Evolutionary conservation across 1,140 invertebrate species (phyloP).

Genomic region (Pomacea maculata): DNA sequence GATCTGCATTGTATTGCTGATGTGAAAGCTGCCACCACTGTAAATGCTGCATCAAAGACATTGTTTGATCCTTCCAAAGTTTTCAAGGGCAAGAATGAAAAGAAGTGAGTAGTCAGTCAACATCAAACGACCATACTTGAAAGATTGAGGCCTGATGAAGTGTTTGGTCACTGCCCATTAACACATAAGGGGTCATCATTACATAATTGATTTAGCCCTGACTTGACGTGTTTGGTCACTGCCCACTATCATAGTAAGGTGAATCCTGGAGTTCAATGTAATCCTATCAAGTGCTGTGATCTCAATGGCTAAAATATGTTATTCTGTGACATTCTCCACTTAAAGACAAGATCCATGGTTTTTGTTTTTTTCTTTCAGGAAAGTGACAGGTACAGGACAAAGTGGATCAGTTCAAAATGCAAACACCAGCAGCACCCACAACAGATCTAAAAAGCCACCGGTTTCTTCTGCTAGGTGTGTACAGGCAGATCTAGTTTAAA

Average conservation of each 20-base stretch:
- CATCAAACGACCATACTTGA: no score
- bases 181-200: no score
- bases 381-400: background rate
- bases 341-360: background rate
- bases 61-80: constrained; percentile 56
- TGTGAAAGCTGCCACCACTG: constrained; percentile 1
- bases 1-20: constrained; percentile 36
- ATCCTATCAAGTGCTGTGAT: background rate
- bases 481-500: no score
- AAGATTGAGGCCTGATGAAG: background rate
- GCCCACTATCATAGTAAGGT: background rate
- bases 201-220: no score
- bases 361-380: background rate
- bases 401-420: constrained; percentile 2
- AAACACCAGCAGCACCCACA: constrained; percentile 24
- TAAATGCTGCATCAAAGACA: constrained; percentile 15
- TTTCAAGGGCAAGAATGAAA: constrained; percentile 60
- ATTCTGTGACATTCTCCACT: background rate
- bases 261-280: background rate
- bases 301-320: background rate
- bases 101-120: constrained; percentile 46
- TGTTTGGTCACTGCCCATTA: background rate
- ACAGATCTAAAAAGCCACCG: constrained; percentile 38
- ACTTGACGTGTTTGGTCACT: background rate
- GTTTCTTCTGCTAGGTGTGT: constrained; percentile 45